Conservation (phyloP, 2,113 vertebrate species). For the Laticauda colubrina region DNA sequence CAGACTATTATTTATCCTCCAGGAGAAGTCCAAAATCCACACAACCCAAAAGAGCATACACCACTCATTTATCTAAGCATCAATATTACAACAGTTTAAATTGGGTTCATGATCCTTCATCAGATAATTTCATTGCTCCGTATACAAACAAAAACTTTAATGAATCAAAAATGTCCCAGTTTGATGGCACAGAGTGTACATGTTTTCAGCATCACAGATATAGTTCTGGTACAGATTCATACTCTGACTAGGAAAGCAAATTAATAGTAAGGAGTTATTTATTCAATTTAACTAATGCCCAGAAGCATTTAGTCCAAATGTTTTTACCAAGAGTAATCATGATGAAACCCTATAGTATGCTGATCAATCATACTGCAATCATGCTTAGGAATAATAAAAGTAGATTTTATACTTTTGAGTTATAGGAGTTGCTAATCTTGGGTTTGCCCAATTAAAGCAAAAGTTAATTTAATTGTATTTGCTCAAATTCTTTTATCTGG, state of each 20-base stretch:
- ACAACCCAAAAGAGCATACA: background rate
- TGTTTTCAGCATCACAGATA: background rate
- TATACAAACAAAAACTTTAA: background rate
- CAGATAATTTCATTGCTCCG: background rate
- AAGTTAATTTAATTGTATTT: background rate
- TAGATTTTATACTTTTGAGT: background rate
- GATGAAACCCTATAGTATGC: background rate
- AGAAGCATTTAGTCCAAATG: background rate
- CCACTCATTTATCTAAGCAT: background rate
- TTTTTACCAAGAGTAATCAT: slow-evolving; percentile 8
- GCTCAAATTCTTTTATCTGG: background rate
- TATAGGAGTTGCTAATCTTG: background rate
- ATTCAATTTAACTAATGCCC: background rate
- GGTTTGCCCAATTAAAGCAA: background rate
- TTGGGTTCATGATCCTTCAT: background rate
- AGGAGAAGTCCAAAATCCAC: background rate
- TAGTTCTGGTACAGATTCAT: slow-evolving; percentile 2
- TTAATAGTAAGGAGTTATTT: background rate
- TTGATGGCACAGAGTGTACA: background rate
- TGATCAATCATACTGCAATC: background rate
- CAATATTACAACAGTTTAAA: background rate
- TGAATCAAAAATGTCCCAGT: background rate
- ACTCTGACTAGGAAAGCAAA: background rate
- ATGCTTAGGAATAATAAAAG: slow-evolving; percentile 2
- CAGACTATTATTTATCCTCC: background rate